phyloP scores from a whole-genome alignment of 2,888 invertebrate genomes.

The Blastobasis adustella region DNA sequence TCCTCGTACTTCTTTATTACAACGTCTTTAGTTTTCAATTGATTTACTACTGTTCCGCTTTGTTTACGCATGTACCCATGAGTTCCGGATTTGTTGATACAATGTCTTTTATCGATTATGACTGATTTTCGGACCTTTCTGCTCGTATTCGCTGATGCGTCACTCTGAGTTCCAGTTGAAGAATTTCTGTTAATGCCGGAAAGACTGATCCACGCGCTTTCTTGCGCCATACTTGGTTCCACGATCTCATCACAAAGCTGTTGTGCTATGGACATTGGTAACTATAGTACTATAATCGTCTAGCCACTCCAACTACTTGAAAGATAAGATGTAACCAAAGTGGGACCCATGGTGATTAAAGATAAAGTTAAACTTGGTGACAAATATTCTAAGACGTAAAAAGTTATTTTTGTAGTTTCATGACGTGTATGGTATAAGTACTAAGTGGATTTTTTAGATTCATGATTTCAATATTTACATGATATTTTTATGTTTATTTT shows the following conservation, averaged over 20 bases:
- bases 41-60: conserved; percentile 17
- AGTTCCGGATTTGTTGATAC: conserved; percentile 20
- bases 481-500: no score
- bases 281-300: not conserved
- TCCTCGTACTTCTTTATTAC: conserved; percentile 27
- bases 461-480: no score
- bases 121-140: conserved; percentile 23
- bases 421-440: no score
- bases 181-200: conserved; percentile 8
- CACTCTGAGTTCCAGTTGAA: no score
- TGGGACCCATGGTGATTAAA: no score
- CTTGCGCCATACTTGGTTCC: conserved; percentile 26
- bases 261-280: conserved; percentile 35
- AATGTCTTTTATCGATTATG: conserved; percentile 31
- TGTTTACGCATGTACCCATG: not conserved
- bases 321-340: no score
- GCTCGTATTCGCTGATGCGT: conserved; percentile 3
- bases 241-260: conserved; percentile 44
- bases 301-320: not conserved
- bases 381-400: no score
- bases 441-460: no score
- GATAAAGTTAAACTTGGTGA: no score
- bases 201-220: conserved; percentile 13
- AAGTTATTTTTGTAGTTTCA: no score
- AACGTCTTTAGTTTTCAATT: conserved; percentile 28